Base-by-base conservation (phyloP, 2,797 vertebrate species). In the Gallinago stenura region DNA sequence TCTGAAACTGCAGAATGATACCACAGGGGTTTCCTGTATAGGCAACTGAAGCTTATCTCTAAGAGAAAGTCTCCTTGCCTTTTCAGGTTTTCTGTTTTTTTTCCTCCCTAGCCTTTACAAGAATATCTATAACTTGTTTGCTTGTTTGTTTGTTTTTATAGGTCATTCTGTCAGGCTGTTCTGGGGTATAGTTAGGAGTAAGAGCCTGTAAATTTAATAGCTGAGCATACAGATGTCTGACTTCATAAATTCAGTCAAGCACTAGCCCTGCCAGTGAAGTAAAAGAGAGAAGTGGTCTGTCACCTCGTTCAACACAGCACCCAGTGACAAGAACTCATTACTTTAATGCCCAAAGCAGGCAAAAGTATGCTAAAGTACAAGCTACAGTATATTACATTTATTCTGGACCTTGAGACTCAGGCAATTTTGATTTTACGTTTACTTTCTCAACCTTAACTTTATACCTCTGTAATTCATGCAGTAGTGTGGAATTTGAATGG, bases 201-300 rank as follows among this genome's bases (percentile, higher is more conserved):
- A 92, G 35, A 80, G 56, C 89, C 77, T 80, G 19, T 81, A 89
- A 78, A 92, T 89, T 86, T 87, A 93, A 81, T 54, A 51, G 19
- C 31, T 31, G 24, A 75, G n/a, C 24, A 76, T 66, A 87, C 51
- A 78, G 50, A 80, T 64, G 65, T 89, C 48, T 94, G 21, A 71
- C 62, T 94, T 94, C 39, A 81, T 81, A 75, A 89, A 57, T n/a
- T 75, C 50, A 20, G 57, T 64, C 28, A 9, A 62, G 43, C n/a
- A 31, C 48, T 70, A 33, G 25, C 68, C 15, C 64, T 92, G 41
- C 3, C 39, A 21, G 11, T 33, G 37, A 78, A 70, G 12, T 31
- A 83, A 72, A 69, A 62, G 73, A 66, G 25, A 76, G 25, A 93
- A 77, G 45, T 28, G 50, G 25, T 37, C n/a, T 80, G 64, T 90